Evolutionary conservation across 2,113 vertebrate species (phyloP).

Genomic region (Etheostoma cragini): DNA sequence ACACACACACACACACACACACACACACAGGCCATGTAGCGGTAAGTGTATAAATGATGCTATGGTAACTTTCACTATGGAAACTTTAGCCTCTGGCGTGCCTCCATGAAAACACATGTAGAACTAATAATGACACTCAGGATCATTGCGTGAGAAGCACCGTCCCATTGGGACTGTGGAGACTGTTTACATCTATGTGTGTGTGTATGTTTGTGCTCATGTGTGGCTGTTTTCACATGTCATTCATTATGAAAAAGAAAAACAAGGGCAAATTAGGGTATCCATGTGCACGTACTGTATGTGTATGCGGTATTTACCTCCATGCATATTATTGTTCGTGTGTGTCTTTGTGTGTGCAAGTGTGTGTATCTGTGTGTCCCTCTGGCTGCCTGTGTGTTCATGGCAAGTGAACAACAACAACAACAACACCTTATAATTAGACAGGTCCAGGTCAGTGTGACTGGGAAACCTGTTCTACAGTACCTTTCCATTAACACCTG

Average conservation of each 20-base stretch:
- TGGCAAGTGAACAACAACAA: slow-evolving; percentile 24
- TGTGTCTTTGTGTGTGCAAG: not conserved
- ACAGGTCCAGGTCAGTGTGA: slow-evolving; percentile 25
- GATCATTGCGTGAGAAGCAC: slow-evolving; percentile 53
- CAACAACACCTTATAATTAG: slow-evolving; percentile 74
- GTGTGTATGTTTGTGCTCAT: not conserved
- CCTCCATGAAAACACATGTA: slow-evolving; percentile 35
- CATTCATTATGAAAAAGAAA: not conserved
- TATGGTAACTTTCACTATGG: slow-evolving; percentile 62
- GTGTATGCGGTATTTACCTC: too few relatives aligned
- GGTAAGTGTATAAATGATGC: slow-evolving; percentile 6
- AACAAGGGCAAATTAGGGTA: not conserved
- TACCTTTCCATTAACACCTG: slow-evolving; percentile 62
- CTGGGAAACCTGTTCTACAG: slow-evolving; percentile 34
- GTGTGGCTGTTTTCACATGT: not conserved
- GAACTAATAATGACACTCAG: slow-evolving; percentile 55
- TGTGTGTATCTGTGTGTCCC: slow-evolving; percentile 2
- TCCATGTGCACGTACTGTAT: too few relatives aligned
- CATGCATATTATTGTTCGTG: not conserved
- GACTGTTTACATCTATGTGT: slow-evolving; percentile 33
- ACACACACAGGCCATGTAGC: not conserved
- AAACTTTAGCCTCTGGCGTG: slow-evolving; percentile 51
- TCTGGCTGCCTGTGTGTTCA: slow-evolving; percentile 2
- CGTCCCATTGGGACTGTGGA: slow-evolving; percentile 46
- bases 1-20: slow-evolving; percentile 17